Percentiles rank a stretch among this genome's conserved stretches.
These are phyloP conservation scores for Cheirogaleus medius DNA, from an alignment of 2,113 vertebrate genomes.

Conservation along the genomic window DNA sequence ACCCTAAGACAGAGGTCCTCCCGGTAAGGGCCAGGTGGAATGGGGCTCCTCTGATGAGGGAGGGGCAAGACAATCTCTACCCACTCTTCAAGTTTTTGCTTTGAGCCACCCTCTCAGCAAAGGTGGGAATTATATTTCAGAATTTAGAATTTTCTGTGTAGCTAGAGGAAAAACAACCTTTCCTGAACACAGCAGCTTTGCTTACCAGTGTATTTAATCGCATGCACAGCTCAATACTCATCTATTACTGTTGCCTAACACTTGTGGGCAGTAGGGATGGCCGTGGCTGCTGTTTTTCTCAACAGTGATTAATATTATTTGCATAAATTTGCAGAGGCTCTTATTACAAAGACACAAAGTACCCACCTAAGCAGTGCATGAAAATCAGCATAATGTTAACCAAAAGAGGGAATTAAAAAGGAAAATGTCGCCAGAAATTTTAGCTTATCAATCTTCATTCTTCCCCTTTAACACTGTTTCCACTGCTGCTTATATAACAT, in stretches of 20 bases:
- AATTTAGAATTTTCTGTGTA: background rate
- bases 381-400: constrained; percentile 53
- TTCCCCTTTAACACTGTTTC: constrained; percentile 44
- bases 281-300: background rate
- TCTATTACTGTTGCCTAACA: background rate
- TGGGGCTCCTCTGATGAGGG: background rate
- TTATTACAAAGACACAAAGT: constrained; percentile 46
- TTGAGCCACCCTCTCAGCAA: too few relatives aligned
- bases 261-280: background rate
- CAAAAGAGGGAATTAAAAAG: constrained; percentile 56
- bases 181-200: background rate
- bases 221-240: background rate
- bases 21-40: fast-evolving
- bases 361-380: background rate
- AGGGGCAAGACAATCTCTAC: fast-evolving
- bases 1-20: background rate
- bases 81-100: background rate
- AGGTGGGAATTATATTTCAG: too few relatives aligned
- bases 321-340: constrained; percentile 39
- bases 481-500: constrained; percentile 39
- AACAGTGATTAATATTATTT: constrained; percentile 46
- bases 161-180: background rate
- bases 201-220: background rate
- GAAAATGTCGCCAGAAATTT: constrained; percentile 57
- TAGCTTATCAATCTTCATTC: constrained; percentile 60